Evolutionary conservation across 2,888 invertebrate genomes (phyloP), one percentile per base, ranked within the genome.

Genomic region (Zeuzera pyrina): DNA sequence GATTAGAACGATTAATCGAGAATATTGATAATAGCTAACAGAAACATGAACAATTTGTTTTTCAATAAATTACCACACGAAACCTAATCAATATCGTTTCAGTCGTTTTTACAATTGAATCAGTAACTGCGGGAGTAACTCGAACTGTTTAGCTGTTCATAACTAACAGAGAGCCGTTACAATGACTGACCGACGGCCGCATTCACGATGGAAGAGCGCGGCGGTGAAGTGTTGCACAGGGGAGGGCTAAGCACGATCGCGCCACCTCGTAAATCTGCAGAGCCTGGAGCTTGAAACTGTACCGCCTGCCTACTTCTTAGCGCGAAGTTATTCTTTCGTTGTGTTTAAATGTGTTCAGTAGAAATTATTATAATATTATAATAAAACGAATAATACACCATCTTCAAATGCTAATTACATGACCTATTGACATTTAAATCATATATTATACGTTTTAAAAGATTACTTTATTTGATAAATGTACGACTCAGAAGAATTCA

Each of bases 241-340:
- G 60, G 60, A 52, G 52, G 49, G 49, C 53, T 35, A 41, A 48
- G 63, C 64, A 72, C 67, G 65, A 66, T 57, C 60, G 59, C 56
- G 62, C 66, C 66, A 70, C 65, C 61, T 68, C 71, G 57, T 72
- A 70, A 72, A 72, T 71, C 64, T 63, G 62, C 52, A 49, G 52
- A 49, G 62, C 63, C 60, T 43, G 52, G 47, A 64, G 67, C 65
- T 46, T 44, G 47, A 53, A 50, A 52, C 59, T 47, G 52, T n/a
- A n/a, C n/a, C n/a, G n/a, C n/a, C n/a, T n/a, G n/a, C 55, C 45
- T 39, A 47, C 48, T 41, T 49, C 49, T 43, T 45, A 45, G 46
- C 45, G 48, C 49, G 44, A 42, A 48, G 52, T 55, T 36, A 35
- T 36, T 34, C 36, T 33, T 21, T 32, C 26, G 32, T 34, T n/a